Evolutionary conservation across 2,113 vertebrate species (phyloP).

Genomic region (Xiphophorus hellerii): DNA sequence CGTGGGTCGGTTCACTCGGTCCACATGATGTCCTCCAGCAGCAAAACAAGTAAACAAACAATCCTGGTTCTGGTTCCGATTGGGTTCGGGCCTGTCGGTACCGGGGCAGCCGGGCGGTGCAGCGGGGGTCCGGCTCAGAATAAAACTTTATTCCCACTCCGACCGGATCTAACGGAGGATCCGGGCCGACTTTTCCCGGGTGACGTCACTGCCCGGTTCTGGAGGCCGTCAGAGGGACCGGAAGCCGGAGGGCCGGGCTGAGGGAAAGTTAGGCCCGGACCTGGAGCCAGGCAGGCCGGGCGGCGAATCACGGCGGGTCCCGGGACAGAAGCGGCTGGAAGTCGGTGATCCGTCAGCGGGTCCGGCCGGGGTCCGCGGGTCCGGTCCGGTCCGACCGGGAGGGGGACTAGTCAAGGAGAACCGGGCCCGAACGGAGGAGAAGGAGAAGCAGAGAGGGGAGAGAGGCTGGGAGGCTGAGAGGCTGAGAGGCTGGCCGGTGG

Average conservation of each 20-base stretch:
- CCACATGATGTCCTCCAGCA: conserved; percentile 19
- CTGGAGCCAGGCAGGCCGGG: neutral
- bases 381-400: neutral
- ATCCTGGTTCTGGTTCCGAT: neutral
- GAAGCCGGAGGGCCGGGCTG: neutral
- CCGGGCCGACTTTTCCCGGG: neutral
- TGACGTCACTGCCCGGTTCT: conserved; percentile 45
- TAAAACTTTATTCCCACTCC: conserved; percentile 12
- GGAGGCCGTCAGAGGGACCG: neutral
- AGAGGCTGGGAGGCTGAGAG: conserved; percentile 40
- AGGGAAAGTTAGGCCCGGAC: too few species aligned
- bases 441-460: conserved; percentile 13
- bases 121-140: neutral
- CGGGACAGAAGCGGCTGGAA: conserved; percentile 13
- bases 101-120: conserved; percentile 32
- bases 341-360: conserved; percentile 19
- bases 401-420: neutral
- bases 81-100: conserved; percentile 48
- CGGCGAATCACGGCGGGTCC: conserved; percentile 39
- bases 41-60: neutral
- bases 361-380: neutral
- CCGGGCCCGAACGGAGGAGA: conserved; percentile 2
- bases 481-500: conserved; percentile 64
- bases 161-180: conserved; percentile 11
- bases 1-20: conserved; percentile 38